phyloP scores from a whole-genome alignment of 2,113 vertebrate genomes.

The Poecilia latipinna region DNA sequence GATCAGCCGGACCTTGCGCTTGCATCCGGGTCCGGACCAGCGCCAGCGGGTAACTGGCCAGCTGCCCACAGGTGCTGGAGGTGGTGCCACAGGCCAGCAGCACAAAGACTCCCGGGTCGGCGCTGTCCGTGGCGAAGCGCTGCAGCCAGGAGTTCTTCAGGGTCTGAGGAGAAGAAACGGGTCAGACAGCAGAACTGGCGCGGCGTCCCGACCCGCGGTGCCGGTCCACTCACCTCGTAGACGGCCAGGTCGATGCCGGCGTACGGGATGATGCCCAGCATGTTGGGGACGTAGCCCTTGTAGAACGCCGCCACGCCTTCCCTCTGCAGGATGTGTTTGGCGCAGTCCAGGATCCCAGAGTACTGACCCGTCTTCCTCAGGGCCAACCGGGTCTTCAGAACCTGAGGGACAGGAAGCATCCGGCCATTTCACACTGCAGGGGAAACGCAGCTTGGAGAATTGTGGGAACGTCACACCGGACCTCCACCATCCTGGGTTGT shows the following conservation, averaged over 20 bases:
- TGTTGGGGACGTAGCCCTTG: conserved; percentile 95
- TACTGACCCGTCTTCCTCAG: conserved; percentile 92
- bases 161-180: conserved; percentile 77
- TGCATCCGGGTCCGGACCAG: conserved; percentile 97
- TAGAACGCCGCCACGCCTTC: conserved; percentile 92
- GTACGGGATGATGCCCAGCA: conserved; percentile 96
- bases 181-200: background rate
- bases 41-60: conserved; percentile 94
- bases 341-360: conserved; percentile 87
- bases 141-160: conserved; percentile 95
- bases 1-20: conserved; percentile 87
- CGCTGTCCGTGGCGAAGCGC: conserved; percentile 88
- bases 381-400: conserved; percentile 94
- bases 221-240: conserved; percentile 86
- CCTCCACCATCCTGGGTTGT: too few relatives aligned
- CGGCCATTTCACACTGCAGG: too few relatives aligned
- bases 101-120: conserved; percentile 93
- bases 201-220: too few relatives aligned
- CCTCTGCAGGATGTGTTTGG: conserved; percentile 86
- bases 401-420: conserved; percentile 72
- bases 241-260: conserved; percentile 96
- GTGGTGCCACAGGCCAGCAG: conserved; percentile 94
- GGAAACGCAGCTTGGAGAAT: too few relatives aligned
- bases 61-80: conserved; percentile 95
- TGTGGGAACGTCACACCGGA: too few relatives aligned